A percentile compares a stretch with the other conserved stretches of the same genome.
These are phyloP conservation scores for Zophobas morio DNA, from an alignment of 1,140 invertebrate genomes.

Conservation along the genomic window DNA sequence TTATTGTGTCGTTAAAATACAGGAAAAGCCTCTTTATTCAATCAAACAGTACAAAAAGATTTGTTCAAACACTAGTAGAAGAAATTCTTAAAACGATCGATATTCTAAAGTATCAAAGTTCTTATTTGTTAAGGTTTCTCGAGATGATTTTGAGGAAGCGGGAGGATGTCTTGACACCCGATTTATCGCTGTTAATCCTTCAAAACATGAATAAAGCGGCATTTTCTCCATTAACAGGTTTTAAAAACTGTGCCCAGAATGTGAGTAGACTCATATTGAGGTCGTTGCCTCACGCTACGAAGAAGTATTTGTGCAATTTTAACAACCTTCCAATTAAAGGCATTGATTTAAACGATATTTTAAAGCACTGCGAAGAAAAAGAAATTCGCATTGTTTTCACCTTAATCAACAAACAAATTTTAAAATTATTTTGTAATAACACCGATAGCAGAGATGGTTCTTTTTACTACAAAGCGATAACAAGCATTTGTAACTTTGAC, in stretches of 20 bases:
- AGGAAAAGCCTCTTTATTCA: slow-evolving; percentile 1
- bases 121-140: slow-evolving; percentile 18
- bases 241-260: slow-evolving; percentile 43
- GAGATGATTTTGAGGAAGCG: slow-evolving; percentile 30
- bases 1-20: slow-evolving; percentile 24
- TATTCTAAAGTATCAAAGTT: slow-evolving; percentile 6
- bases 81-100: slow-evolving; percentile 2
- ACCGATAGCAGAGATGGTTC: slow-evolving; percentile 56
- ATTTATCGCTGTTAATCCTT: neutral
- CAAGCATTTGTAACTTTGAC: slow-evolving; percentile 48
- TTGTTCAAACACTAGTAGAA: slow-evolving; percentile 15
- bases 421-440: slow-evolving; percentile 55
- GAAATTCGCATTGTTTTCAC: neutral
- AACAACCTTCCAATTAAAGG: slow-evolving; percentile 52
- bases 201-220: slow-evolving; percentile 28
- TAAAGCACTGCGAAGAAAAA: slow-evolving; percentile 13
- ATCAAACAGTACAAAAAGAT: neutral
- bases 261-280: slow-evolving; percentile 45
- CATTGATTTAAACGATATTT: slow-evolving; percentile 47
- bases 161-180: slow-evolving; percentile 17
- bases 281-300: slow-evolving; percentile 13
- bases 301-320: slow-evolving; percentile 28
- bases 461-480: slow-evolving; percentile 50
- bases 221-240: slow-evolving; percentile 40
- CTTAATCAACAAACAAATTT: slow-evolving; percentile 44